Base-by-base conservation (phyloP, 2,888 invertebrate species). In the Tridacna gigas region DNA sequence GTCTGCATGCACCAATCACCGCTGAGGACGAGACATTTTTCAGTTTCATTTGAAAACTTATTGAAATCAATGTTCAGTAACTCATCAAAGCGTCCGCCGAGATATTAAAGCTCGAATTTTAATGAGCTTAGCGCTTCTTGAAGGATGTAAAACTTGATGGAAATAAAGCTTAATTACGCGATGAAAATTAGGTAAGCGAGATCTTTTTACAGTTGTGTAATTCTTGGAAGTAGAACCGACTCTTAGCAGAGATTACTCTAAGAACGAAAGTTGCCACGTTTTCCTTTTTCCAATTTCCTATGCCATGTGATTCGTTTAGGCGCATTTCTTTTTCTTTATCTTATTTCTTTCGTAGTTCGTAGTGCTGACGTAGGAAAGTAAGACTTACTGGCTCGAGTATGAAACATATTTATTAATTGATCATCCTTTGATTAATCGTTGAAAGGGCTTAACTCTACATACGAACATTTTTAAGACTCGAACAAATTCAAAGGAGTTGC, bases 131-230 rank as follows among this genome's bases (percentile, higher is more conserved):
- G 71, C 71, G 22, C 71, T 47, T 48, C 48, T 37, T 37, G n/a
- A 20, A 71, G 26, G 47, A 51, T 47, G 71, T 45, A 18, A 22
- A 22, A 22, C 25, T 51, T 71, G 51, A 71, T 71, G 47, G 71
- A 51, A 51, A 71, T 71, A 71, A 71, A 71, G 71, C 71, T 71
- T 71, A 71, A 71, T 71, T 71, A 71, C 71, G 25, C 71, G 13
- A 47, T 22, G 51, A 26, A 71, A 71, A 71, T 71, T 71, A 51
- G 51, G 25, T 71, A 51, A 71, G 48, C 56, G 71, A 22, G 71
- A 48, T n/a, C 51, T 71, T 71, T 71, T 45, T 25, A 71, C 51
- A 71, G 51, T 71, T 71, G 71, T 71, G 45, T 71, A 71, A 71
- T 48, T 71, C 47, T 71, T 26, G 20, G 15, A 51, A 26, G 26